Conservation (phyloP, 2,797 vertebrate genomes). For the Acanthopagrus latus region DNA sequence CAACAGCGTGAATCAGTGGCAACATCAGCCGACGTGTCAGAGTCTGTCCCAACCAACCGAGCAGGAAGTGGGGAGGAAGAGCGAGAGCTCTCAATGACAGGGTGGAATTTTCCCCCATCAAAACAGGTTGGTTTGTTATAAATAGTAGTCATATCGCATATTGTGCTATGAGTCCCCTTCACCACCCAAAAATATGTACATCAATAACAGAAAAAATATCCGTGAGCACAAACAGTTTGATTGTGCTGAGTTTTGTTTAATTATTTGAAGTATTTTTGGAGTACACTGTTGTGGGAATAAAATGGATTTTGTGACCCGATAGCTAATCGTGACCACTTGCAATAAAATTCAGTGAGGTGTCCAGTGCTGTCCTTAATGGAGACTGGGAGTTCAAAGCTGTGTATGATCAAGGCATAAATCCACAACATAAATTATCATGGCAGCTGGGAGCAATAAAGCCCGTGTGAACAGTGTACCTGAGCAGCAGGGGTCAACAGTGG, state of each 20-base stretch:
- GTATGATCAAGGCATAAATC: conserved; percentile 42
- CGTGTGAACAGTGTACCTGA: conserved; percentile 38
- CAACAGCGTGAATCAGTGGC: conserved; percentile 51
- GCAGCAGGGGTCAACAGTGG: conserved; percentile 40
- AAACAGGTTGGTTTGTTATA: background rate
- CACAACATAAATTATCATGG: conserved; percentile 47
- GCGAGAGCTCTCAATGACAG: background rate
- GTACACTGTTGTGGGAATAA: background rate
- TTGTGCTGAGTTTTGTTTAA: background rate
- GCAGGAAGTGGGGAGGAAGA: background rate
- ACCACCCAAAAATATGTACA: background rate
- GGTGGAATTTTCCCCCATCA: background rate
- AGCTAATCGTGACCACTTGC: background rate
- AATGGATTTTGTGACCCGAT: background rate
- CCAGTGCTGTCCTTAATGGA: background rate
- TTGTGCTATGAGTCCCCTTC: background rate
- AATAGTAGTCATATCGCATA: background rate
- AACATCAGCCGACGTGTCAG: conserved; percentile 42
- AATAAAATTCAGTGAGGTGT: conserved; percentile 3
- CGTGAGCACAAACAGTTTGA: background rate
- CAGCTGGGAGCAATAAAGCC: conserved; percentile 43
- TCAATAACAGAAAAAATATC: background rate
- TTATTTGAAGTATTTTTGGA: background rate
- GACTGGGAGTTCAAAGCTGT: conserved; percentile 26
- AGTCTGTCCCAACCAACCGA: conserved; percentile 26